Conservation (phyloP, 2,888 invertebrate species). For the Diogma glabrata region DNA sequence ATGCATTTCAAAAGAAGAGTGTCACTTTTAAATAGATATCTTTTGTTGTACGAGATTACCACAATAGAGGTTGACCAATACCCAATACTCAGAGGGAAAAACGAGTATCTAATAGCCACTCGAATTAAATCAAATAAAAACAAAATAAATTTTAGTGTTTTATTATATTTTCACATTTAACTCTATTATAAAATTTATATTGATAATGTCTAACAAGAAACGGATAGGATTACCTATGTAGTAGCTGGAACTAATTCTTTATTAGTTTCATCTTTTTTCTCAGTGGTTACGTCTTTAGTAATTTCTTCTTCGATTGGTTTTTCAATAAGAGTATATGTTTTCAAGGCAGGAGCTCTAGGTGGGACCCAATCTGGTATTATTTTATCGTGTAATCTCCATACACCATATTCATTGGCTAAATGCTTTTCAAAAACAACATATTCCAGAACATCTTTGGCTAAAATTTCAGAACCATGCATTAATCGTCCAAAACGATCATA, state of each 20-base stretch:
- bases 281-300: constrained; percentile 10
- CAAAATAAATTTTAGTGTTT: no score
- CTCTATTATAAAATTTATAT: no score
- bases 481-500: constrained; percentile 95
- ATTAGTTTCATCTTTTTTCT: constrained; percentile 15
- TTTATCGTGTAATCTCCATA: constrained; percentile 89
- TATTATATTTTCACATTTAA: no score
- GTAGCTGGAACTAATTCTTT: no score
- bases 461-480: constrained; percentile 80
- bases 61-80: no score
- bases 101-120: no score
- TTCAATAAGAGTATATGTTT: constrained; percentile 39
- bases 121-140: no score
- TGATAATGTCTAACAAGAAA: no score
- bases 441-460: constrained; percentile 88
- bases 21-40: no score
- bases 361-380: constrained; percentile 85
- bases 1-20: no score
- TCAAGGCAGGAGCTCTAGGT: constrained; percentile 46
- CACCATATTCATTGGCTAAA: constrained; percentile 76
- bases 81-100: no score
- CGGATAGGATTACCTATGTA: not conserved
- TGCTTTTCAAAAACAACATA: constrained; percentile 98
- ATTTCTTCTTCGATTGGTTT: constrained; percentile 13
- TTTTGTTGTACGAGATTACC: no score